Evolutionary conservation across 2,888 invertebrate species (phyloP).

Genomic region (Lordiphosa andalusiaca): DNA sequence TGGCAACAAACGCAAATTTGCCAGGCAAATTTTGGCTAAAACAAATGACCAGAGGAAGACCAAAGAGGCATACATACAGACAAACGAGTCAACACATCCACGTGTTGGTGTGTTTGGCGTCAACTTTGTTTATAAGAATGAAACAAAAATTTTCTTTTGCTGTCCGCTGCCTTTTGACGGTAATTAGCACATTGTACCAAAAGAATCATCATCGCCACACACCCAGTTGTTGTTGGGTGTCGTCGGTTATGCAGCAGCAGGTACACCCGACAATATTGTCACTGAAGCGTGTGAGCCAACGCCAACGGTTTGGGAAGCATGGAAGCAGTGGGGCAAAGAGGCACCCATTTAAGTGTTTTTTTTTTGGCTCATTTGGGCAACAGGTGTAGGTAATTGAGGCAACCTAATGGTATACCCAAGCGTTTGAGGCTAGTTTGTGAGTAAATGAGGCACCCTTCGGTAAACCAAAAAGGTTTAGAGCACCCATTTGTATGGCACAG

Average conservation of each 20-base stretch:
- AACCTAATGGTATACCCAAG: no score
- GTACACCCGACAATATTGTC: slow-evolving; percentile 8
- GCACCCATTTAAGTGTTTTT: no score
- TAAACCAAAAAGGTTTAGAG: no score
- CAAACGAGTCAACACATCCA: slow-evolving; percentile 23
- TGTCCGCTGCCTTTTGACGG: slow-evolving; percentile 57
- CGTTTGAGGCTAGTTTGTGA: no score
- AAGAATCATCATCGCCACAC: slow-evolving; percentile 19
- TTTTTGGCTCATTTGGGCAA: no score
- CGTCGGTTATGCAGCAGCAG: slow-evolving; percentile 2
- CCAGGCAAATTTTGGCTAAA: slow-evolving; percentile 50
- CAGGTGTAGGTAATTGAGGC: no score
- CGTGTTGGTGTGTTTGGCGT: not conserved
- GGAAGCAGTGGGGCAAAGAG: no score
- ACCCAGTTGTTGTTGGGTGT: slow-evolving; percentile 27
- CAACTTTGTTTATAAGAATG: slow-evolving; percentile 16
- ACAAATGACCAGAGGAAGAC: slow-evolving; percentile 40
- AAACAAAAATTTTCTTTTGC: slow-evolving; percentile 38
- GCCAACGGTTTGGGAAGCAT: no score
- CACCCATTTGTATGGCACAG: no score
- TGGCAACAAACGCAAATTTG: slow-evolving; percentile 54
- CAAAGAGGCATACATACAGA: slow-evolving; percentile 8
- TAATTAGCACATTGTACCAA: slow-evolving; percentile 68
- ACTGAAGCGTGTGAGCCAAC: no score
- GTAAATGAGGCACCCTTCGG: no score